These are phyloP conservation scores for Dipus sagitta DNA, from an alignment of 2,797 vertebrate genomes.

Conservation along the genomic window DNA sequence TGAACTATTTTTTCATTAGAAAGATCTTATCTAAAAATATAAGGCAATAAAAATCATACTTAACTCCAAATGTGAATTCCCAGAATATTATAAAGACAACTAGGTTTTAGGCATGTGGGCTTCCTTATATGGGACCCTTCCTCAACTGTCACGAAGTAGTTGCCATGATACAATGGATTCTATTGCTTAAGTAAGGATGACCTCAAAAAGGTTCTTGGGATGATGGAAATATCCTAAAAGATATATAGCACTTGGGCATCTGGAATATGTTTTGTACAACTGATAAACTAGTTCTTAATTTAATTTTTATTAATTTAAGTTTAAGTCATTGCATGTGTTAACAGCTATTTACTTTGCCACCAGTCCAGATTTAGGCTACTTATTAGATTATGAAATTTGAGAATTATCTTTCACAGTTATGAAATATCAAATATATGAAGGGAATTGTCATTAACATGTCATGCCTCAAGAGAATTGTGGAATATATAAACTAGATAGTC, in stretches of 20 bases:
- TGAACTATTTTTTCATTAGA: neutral
- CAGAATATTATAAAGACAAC: neutral
- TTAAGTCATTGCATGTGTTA: neutral
- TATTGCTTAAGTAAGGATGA: neutral
- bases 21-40: neutral
- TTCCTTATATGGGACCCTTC: neutral
- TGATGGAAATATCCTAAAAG: neutral
- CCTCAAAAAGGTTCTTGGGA: neutral
- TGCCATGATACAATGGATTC: neutral
- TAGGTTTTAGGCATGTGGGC: neutral
- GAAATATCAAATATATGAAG: neutral
- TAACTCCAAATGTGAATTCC: neutral
- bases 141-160: neutral
- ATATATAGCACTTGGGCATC: neutral
- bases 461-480: neutral
- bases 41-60: neutral
- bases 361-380: neutral
- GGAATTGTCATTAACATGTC: neutral
- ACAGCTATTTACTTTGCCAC: neutral
- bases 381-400: neutral
- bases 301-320: neutral
- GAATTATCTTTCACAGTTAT: neutral
- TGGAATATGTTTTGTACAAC: neutral
- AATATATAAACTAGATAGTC: neutral
- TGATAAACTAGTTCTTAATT: neutral